These are phyloP conservation scores for Drosophila kikkawai DNA, from an alignment of 1,140 invertebrate species.

Conservation along the genomic window DNA sequence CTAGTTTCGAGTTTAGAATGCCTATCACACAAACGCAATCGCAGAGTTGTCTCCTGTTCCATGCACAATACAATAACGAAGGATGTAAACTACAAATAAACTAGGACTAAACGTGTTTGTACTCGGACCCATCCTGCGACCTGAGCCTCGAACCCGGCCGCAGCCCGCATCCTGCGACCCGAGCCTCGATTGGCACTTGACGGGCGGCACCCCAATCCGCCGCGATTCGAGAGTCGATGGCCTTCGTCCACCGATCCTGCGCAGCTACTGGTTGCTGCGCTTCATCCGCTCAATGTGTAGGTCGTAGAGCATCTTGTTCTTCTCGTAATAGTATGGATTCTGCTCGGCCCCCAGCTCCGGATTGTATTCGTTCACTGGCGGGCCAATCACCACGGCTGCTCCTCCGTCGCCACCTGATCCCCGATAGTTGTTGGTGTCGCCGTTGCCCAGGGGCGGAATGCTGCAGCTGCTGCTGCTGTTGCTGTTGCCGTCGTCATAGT, in stretches of 20 bases:
- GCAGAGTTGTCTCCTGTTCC: constrained; percentile 1
- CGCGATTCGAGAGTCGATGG: constrained; percentile 10
- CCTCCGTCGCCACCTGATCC: constrained; percentile 11
- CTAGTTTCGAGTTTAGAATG: constrained; percentile 23
- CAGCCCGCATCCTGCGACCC: constrained; percentile 3
- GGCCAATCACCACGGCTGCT: constrained; percentile 4
- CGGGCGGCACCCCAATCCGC: neutral
- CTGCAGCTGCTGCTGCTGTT: constrained; percentile 72
- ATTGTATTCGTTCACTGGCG: constrained; percentile 60
- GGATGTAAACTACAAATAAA: neutral
- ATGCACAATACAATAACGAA: constrained; percentile 7
- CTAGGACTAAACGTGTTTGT: constrained; percentile 11
- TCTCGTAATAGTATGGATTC: constrained; percentile 82
- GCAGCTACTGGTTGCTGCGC: constrained; percentile 57
- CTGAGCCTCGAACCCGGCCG: neutral
- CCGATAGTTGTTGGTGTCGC: constrained; percentile 59
- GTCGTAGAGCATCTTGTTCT: constrained; percentile 83
- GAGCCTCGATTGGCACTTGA: constrained; percentile 40
- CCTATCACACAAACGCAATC: constrained; percentile 36
- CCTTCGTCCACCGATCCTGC: neutral
- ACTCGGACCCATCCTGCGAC: neutral
- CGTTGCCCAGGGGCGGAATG: constrained; percentile 51
- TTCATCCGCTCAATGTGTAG: constrained; percentile 77
- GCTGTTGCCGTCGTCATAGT: constrained; percentile 74
- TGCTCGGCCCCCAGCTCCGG: constrained; percentile 73